Conservation (phyloP, 2,888 invertebrate species). For the Volucella inflata region DNA sequence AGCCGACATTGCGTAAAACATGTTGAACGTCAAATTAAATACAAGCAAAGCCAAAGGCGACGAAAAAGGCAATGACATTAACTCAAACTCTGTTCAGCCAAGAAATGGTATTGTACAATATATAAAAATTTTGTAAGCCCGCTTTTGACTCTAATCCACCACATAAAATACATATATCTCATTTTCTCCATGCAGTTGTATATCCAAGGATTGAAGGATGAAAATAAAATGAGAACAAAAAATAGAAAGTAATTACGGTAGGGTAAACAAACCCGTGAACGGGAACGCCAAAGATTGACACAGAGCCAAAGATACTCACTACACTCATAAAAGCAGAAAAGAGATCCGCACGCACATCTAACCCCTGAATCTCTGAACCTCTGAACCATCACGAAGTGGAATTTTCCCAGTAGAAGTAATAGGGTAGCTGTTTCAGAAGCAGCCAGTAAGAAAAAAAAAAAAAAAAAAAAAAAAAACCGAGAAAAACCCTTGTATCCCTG, state of each 20-base stretch:
- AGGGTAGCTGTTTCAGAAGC: no score
- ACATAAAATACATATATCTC: not conserved
- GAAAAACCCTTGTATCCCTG: constrained; percentile 28
- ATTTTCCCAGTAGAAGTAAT: not conserved
- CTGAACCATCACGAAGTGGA: constrained; percentile 21
- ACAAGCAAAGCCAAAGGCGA: not conserved
- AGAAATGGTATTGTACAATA: not conserved
- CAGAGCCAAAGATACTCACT: not conserved
- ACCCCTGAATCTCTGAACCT: not conserved
- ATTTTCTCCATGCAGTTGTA: no score
- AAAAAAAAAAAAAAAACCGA: not conserved
- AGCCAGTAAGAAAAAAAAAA: not conserved
- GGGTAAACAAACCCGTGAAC: constrained; percentile 49
- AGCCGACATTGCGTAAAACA: not conserved
- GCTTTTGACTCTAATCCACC: no score
- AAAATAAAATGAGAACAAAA: constrained; percentile 17
- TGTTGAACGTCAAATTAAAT: constrained; percentile 19
- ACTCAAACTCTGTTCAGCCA: not conserved
- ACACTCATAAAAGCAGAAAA: constrained; percentile 19
- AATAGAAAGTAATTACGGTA: constrained; percentile 46
- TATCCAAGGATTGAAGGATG: not conserved
- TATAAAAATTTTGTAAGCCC: not conserved
- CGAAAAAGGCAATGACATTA: not conserved
- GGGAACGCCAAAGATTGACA: constrained; percentile 37
- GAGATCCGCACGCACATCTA: constrained; percentile 4